Evolutionary conservation across 2,888 invertebrate genomes (phyloP).

Genomic region (Bedellia somnulentella): DNA sequence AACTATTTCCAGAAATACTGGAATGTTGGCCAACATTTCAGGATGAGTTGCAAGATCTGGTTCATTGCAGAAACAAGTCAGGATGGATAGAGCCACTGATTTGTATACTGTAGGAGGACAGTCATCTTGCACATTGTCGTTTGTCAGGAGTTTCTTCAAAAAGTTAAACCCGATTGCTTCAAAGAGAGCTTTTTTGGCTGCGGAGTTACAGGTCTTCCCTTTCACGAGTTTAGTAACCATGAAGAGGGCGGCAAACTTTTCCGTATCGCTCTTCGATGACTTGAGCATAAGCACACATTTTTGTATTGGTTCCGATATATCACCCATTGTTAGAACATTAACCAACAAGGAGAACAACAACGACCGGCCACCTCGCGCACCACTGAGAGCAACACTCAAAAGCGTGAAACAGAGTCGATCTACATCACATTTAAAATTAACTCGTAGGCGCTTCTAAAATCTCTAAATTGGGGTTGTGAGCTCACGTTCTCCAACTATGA

Average conservation of each 20-base stretch:
- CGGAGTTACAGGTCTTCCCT: constrained; percentile 75
- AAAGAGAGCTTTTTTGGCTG: constrained; percentile 80
- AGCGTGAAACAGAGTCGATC: constrained; percentile 34
- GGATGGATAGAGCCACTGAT: constrained; percentile 84
- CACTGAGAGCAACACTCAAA: constrained; percentile 44
- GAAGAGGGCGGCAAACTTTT: constrained; percentile 88
- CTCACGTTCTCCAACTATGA: constrained; percentile 60
- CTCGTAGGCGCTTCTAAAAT: constrained; percentile 57
- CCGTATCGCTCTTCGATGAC: constrained; percentile 81
- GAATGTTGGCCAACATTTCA: constrained; percentile 81
- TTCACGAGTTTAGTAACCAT: constrained; percentile 90
- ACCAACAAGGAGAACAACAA: constrained; percentile 3
- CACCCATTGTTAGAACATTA: constrained; percentile 55
- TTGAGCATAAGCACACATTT: constrained; percentile 82
- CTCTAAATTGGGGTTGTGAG: constrained; percentile 60
- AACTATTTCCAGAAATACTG: constrained; percentile 81
- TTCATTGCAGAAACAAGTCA: constrained; percentile 84
- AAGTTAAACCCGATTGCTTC: constrained; percentile 90
- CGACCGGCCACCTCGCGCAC: constrained; percentile 47
- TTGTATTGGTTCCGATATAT: constrained; percentile 78
- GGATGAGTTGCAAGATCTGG: constrained; percentile 78
- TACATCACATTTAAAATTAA: constrained; percentile 60
- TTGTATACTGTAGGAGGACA: constrained; percentile 90
- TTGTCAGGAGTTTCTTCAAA: constrained; percentile 75
- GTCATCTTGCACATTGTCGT: constrained; percentile 78